Conservation (phyloP, 2,888 invertebrate genomes). For the Nyleta sp. region DNA sequence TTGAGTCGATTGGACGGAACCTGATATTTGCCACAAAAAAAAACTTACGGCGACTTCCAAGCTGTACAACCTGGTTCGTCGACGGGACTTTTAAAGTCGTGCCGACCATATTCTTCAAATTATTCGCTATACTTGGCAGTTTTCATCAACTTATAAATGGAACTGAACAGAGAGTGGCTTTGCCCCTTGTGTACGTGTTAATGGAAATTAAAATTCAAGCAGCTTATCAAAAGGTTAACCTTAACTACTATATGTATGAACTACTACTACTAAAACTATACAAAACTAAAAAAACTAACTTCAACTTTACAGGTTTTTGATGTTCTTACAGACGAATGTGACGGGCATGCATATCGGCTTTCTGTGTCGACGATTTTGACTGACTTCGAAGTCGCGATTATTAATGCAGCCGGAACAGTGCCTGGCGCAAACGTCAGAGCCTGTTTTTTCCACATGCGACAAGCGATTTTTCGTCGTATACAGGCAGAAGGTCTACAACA, state of each 20-base stretch:
- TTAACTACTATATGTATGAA: neutral
- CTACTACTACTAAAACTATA: neutral
- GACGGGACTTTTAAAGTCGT: conserved; percentile 21
- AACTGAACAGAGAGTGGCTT: conserved; percentile 13
- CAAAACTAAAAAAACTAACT: neutral
- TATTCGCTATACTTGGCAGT: conserved; percentile 7
- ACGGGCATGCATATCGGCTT: neutral
- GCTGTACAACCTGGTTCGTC: neutral
- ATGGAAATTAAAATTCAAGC: conserved; percentile 9
- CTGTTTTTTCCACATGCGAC: conserved; percentile 9
- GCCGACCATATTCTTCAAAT: conserved; percentile 19
- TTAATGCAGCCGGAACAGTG: conserved; percentile 24
- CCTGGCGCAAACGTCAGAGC: neutral
- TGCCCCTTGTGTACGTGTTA: conserved; percentile 1
- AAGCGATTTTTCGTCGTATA: conserved; percentile 23
- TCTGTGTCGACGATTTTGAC: conserved; percentile 17
- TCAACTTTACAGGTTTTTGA: conserved; percentile 17
- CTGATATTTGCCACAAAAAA: conserved; percentile 20
- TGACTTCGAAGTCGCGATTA: conserved; percentile 24
- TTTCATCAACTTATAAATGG: conserved; percentile 16
- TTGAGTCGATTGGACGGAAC: neutral
- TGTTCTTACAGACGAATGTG: conserved; percentile 12
- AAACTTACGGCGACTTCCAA: conserved; percentile 24
- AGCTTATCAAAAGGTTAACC: conserved; percentile 19
- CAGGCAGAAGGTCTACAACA: conserved; percentile 20